Evolutionary conservation across 2,888 invertebrate species (phyloP).

Genomic region (Cremastinae sp.): DNA sequence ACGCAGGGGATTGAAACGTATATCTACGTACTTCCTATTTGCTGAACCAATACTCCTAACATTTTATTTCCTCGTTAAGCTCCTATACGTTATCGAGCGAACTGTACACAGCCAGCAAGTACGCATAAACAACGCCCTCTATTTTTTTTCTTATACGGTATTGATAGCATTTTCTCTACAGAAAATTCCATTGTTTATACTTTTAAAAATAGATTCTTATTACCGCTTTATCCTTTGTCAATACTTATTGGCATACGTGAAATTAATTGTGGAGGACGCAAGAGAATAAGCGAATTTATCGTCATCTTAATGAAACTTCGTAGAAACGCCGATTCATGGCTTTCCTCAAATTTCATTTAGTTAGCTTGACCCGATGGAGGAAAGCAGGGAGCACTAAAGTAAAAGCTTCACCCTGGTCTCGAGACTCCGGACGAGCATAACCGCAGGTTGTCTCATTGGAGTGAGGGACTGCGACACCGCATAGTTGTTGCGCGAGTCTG

Average conservation of each 20-base stretch:
- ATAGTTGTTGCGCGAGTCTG: conserved; percentile 73
- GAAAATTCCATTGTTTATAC: too few species aligned
- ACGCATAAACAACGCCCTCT: too few species aligned
- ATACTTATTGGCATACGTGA: not conserved
- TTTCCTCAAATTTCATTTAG: conserved; percentile 39
- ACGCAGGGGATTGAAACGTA: conserved; percentile 78
- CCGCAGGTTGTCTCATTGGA: conserved; percentile 74
- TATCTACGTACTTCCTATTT: conserved; percentile 74
- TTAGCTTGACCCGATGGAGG: conserved; percentile 20
- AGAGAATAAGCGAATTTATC: not conserved
- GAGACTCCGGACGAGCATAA: conserved; percentile 72
- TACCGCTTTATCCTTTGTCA: not conserved
- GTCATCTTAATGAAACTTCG: not conserved
- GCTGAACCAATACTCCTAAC: conserved; percentile 56
- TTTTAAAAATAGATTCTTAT: too few species aligned
- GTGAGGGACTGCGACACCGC: conserved; percentile 75
- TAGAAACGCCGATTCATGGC: conserved; percentile 21
- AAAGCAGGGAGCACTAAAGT: conserved; percentile 29
- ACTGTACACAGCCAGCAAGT: not conserved
- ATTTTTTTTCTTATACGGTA: not conserved
- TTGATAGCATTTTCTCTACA: too few species aligned
- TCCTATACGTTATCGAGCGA: conserved; percentile 23
- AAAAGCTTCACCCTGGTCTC: conserved; percentile 53
- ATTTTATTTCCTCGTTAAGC: conserved; percentile 53
- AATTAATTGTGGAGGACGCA: not conserved